Conservation (phyloP, 2,113 vertebrate genomes). For the Pachycephala philippinensis region DNA sequence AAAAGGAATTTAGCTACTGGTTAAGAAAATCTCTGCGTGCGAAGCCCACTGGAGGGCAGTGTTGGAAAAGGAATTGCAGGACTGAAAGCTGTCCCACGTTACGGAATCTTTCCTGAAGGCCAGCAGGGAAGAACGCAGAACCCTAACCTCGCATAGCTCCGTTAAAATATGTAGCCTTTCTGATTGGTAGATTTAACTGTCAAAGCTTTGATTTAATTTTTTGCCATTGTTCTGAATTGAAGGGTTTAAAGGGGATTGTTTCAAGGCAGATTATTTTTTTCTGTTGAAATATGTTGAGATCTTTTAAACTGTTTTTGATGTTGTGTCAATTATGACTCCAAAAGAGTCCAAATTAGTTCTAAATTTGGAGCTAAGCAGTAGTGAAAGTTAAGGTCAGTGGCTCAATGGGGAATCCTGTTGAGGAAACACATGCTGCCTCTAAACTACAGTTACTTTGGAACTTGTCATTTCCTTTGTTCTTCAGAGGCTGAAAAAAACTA, state of each 20-base stretch:
- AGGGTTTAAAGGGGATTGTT: background rate
- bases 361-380: background rate
- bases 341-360: background rate
- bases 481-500: background rate
- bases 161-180: background rate
- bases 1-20: fast-evolving
- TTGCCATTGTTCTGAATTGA: fast-evolving
- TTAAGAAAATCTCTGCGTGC: background rate
- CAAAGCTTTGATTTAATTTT: background rate
- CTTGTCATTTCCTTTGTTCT: background rate
- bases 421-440: background rate
- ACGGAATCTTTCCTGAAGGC: fast-evolving
- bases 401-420: background rate
- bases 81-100: fast-evolving
- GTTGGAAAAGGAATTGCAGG: conserved; percentile 52
- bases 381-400: background rate
- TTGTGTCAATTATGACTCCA: background rate
- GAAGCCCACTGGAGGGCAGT: conserved; percentile 62
- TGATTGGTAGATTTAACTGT: background rate
- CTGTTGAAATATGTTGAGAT: background rate
- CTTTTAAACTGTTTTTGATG: background rate
- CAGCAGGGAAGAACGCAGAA: too few species aligned
- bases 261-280: background rate
- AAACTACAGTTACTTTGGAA: background rate
- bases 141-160: fast-evolving